Percentiles rank a stretch among this genome's conserved stretches.
Evolutionary conservation across 2,888 invertebrate species (phyloP).

Genomic region (Oscheius sp.): DNA sequence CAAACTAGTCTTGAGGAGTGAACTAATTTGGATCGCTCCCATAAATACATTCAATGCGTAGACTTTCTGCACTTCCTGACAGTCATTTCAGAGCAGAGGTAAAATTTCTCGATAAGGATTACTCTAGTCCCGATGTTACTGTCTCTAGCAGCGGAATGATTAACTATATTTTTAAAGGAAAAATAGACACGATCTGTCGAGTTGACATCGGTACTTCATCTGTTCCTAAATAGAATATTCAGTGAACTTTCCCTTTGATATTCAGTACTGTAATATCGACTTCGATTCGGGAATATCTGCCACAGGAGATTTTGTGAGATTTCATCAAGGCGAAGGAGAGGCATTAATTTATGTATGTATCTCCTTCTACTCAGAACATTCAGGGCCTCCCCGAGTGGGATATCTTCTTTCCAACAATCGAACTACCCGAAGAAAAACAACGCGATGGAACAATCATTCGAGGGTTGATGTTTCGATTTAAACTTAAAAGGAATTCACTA

Average conservation of each 20-base stretch:
- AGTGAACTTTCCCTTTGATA: slow-evolving; percentile 3
- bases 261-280: slow-evolving; percentile 16
- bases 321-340: neutral
- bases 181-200: slow-evolving; percentile 7
- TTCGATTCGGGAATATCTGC: slow-evolving; percentile 10
- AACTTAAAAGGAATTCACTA: neutral
- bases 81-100: neutral
- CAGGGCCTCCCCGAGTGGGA: slow-evolving; percentile 26
- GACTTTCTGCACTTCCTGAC: neutral
- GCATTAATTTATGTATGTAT: neutral
- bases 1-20: neutral
- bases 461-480: slow-evolving; percentile 11
- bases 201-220: slow-evolving; percentile 3
- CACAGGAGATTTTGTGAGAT: neutral
- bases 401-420: neutral
- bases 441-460: neutral
- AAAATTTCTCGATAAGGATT: slow-evolving; percentile 8
- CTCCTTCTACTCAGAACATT: neutral
- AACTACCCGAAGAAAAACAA: neutral
- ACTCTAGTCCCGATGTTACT: neutral
- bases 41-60: slow-evolving; percentile 13
- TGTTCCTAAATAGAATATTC: neutral
- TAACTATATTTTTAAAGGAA: neutral
- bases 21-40: slow-evolving; percentile 7
- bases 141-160: neutral